Conservation (phyloP, 2,888 invertebrate genomes). For the Lasius fuliginosus region DNA sequence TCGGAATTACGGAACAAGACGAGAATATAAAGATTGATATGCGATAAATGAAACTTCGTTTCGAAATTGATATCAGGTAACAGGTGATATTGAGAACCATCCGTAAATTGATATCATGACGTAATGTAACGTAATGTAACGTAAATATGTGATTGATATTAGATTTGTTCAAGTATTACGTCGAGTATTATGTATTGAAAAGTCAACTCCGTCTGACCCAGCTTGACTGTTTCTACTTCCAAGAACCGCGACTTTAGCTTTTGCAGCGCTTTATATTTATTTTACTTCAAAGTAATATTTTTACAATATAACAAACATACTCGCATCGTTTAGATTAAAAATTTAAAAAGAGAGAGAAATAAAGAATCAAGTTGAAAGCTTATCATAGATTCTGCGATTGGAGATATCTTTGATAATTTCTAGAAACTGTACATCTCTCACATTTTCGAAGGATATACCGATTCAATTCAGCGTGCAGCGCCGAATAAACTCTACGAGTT, state of each 20-base stretch:
- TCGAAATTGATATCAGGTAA: conserved; percentile 47
- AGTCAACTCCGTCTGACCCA: background rate
- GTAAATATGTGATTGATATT: background rate
- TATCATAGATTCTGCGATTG: background rate
- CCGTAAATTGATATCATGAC: conserved; percentile 13
- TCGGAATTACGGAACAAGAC: conserved; percentile 49
- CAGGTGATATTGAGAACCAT: conserved; percentile 53
- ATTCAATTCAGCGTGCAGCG: background rate
- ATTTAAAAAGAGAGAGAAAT: background rate
- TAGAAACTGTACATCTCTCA: background rate
- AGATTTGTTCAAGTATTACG: conserved; percentile 4
- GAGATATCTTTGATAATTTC: background rate
- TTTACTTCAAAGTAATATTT: background rate
- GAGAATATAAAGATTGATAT: conserved; percentile 34
- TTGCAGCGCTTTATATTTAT: background rate
- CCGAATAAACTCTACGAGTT: conserved; percentile 21
- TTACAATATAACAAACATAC: background rate
- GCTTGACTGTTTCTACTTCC: background rate
- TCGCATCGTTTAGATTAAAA: background rate
- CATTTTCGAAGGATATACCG: background rate
- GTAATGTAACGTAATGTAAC: too few relatives aligned
- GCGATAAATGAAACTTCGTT: conserved; percentile 55
- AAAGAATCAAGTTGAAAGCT: background rate
- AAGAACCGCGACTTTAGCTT: background rate
- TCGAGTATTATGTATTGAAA: background rate